Base-by-base conservation (phyloP, 92 coral and sea anemone genomes). In the Epizoanthus stellaris region DNA sequence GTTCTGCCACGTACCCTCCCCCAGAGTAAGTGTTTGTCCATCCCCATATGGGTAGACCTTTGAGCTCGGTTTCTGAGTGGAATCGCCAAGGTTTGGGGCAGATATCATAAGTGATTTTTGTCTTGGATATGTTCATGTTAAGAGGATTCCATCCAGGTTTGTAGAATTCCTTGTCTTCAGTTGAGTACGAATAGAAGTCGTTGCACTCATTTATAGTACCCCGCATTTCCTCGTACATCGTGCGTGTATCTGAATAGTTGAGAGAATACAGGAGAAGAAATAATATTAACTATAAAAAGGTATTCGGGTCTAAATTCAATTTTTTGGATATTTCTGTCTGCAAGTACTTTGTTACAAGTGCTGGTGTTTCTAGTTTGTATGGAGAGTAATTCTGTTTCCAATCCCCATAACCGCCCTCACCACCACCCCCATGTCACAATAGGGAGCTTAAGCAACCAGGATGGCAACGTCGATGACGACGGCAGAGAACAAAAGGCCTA, bases 1-100 rank as follows among this genome's bases (percentile, higher is more conserved):
- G 94, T 19, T 93, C 96, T 82, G 94, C 96, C 84, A 93, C 96
- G 68, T 93, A 93, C 58, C 96, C 96, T 85, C 96, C 96, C 88
- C 94, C 96, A 20, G 94, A 68, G 89, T 93, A 93, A 7, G 86
- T 2, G 17, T 89, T 87, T 54, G 89, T 86, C 70, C 59, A 73
- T 0, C 94, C 96, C 96, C 96, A 93, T 75, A 89, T 76, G 16
- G 96, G 91, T 30, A 93, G 80, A 1, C 94, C 92, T 70, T 88
- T 89, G 23, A 93, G 81, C 16, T 87, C 73, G 5, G 73, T 60
- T 14, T 89, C 92, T 38, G 88, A 73, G 62, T 91, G 94, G 71
- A 88, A 80, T 49, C 96, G 86, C 96, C 96, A 93, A 30, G 94
- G 96, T 34, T 79, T 80, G 11, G 96, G 96, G 53, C 96, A 93